Base-by-base conservation (phyloP, 2,888 invertebrate species). In the Hanleya hanleyi region DNA sequence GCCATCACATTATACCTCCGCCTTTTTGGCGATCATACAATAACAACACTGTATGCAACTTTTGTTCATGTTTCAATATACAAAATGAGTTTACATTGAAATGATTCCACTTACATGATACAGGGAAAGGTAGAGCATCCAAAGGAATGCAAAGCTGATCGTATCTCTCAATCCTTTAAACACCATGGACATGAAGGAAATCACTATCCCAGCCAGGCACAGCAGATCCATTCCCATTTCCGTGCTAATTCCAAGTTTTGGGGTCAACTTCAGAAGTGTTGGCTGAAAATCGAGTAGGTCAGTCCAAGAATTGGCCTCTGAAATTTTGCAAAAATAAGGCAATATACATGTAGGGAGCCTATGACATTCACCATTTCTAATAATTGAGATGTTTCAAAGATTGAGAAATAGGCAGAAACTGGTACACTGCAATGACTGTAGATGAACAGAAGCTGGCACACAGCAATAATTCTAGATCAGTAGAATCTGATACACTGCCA, bases 51-150 rank as follows among this genome's bases (percentile, higher is more conserved):
- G n/a, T n/a, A n/a, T n/a, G n/a, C n/a, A n/a, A n/a, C n/a, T n/a
- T n/a, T n/a, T n/a, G n/a, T n/a, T n/a, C n/a, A n/a, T n/a, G n/a
- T n/a, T n/a, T n/a, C n/a, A n/a, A n/a, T n/a, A n/a, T n/a, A n/a
- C n/a, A n/a, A n/a, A n/a, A n/a, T n/a, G n/a, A n/a, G n/a, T n/a
- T n/a, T n/a, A n/a, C n/a, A n/a, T n/a, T n/a, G n/a, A n/a, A n/a
- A n/a, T n/a, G n/a, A n/a, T n/a, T n/a, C n/a, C n/a, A 57, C 71
- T 74, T 73, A 91, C 91, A 91, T 95, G 94, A 85, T 93, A 94
- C n/a, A 95, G 87, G 0, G 95, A 95, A 83, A 93, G 93, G 89
- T 95, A 95, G 1, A 94, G 88, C 22, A 93, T 91, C 94, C 95
- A 95, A 35, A 95, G 90, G 4, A 92, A 88, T 32, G 92, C 92